These are phyloP conservation scores for Panulirus ornatus DNA, from an alignment of 1,140 invertebrate genomes.

Conservation along the genomic window DNA sequence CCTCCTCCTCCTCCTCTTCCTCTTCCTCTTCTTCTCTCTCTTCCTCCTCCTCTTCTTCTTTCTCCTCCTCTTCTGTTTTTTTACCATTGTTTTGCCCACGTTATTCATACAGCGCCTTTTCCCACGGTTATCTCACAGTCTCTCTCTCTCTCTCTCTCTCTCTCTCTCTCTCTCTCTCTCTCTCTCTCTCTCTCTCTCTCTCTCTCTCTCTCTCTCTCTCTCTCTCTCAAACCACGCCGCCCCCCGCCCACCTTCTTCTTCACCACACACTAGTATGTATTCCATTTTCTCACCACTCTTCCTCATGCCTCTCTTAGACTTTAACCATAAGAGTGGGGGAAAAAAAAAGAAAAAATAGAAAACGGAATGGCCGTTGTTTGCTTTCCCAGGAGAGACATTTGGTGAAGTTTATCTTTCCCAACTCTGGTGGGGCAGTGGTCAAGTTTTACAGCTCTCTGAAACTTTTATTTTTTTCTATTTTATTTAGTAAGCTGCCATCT, in stretches of 20 bases:
- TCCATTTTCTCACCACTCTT: neutral
- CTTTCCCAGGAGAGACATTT: no score
- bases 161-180: neutral
- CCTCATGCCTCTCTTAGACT: neutral
- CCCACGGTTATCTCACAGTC: neutral
- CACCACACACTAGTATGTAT: no score
- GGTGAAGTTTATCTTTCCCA: no score
- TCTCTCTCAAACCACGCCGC: neutral
- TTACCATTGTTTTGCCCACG: no score
- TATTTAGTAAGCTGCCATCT: no score
- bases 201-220: neutral
- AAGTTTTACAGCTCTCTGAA: no score
- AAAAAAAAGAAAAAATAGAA: no score
- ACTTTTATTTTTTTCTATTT: no score
- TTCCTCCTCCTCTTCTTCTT: neutral
- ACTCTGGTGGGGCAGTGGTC: no score
- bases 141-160: neutral
- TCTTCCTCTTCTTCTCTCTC: neutral
- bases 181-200: neutral
- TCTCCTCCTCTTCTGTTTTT: neutral
- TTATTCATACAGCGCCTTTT: no score
- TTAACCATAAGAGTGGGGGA: no score
- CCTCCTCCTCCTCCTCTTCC: conserved; percentile 19
- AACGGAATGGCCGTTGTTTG: no score
- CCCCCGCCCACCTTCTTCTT: neutral